Evolutionary conservation across 30 jellyfish, hydroid and myxozoan species (phyloP), one percentile per base, ranked within the genome.

Genomic region (Aurelia sp.): DNA sequence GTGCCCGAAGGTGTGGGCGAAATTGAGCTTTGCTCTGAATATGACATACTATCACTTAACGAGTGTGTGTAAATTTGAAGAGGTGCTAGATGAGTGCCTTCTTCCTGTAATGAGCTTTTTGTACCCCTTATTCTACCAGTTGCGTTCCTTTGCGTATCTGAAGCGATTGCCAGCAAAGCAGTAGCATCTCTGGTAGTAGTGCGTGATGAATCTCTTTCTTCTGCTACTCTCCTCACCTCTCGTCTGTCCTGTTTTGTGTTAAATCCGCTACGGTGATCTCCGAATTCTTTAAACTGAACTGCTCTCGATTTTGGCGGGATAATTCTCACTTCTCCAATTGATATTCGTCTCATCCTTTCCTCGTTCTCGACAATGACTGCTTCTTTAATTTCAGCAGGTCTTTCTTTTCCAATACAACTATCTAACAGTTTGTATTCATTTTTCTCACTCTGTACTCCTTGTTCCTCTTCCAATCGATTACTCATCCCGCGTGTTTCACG

Each of bases 1-100:
- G 96, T 64, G 10, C 69, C 48, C 5, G 90, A 76, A 5, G 88
- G 86, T 18, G 96, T 61, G 1, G 79, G 90, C 4, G 93, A 84
- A 22, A 52, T 21, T 33, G 82, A 71, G n/a, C 33, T 41, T 52
- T 31, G 85, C 35, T 31, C 76, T 64, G 33, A 63, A n/a, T 80
- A 80, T 17, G 33, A 24, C 40, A 67, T 52, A 44, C 84, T 67
- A 11, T 67, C 84, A 41, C 4, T 47, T 5, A 33, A 20, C 2
- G 81, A 65, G 4, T 27, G 38, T 17, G 85, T 60, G 18, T 60
- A 22, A 9, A 73, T 18, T n/a, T 52, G 47, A 4, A 73, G 11
- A 21, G 61, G 44, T 51, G 85, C 55, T 1, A 44, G 55, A 44
- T 44, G 55, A 44, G 13, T 44, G 55, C 55, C 55, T 2, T 1